These are phyloP conservation scores for Drosophila planitibia DNA, from an alignment of 2,888 invertebrate species.

Conservation along the genomic window DNA sequence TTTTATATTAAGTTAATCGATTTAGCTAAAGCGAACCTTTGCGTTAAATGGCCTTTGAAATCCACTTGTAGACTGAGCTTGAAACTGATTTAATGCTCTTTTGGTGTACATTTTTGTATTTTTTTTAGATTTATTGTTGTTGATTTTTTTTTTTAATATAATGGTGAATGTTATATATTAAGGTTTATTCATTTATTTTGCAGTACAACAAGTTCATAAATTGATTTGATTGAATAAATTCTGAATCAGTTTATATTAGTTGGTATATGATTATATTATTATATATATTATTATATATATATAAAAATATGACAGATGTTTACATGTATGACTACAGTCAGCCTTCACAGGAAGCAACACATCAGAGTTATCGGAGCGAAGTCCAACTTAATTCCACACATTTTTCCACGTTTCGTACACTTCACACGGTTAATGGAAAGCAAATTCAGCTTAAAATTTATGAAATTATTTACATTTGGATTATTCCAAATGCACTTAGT, in stretches of 20 bases:
- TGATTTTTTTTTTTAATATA: neutral
- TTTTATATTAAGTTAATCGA: constrained; percentile 10
- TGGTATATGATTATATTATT: neutral
- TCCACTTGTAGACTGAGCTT: neutral
- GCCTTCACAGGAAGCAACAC: neutral
- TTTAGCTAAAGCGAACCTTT: constrained; percentile 5
- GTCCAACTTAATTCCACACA: neutral
- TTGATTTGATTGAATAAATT: neutral
- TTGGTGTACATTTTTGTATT: neutral
- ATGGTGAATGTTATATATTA: neutral
- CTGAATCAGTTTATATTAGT: neutral
- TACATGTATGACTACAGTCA: neutral
- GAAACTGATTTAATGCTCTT: constrained; percentile 20
- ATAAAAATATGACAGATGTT: neutral
- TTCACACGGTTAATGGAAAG: neutral
- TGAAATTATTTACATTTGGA: neutral
- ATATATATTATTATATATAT: too few species aligned
- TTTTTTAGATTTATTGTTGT: neutral
- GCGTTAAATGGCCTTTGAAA: constrained; percentile 23
- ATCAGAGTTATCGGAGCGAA: neutral
- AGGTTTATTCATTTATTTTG: neutral
- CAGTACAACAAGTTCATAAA: neutral
- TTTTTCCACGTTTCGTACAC: neutral
- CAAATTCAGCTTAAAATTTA: neutral
- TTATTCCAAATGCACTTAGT: constrained; percentile 3